Conservation (phyloP, 2,797 vertebrate genomes). For the Octomys mimax region DNA sequence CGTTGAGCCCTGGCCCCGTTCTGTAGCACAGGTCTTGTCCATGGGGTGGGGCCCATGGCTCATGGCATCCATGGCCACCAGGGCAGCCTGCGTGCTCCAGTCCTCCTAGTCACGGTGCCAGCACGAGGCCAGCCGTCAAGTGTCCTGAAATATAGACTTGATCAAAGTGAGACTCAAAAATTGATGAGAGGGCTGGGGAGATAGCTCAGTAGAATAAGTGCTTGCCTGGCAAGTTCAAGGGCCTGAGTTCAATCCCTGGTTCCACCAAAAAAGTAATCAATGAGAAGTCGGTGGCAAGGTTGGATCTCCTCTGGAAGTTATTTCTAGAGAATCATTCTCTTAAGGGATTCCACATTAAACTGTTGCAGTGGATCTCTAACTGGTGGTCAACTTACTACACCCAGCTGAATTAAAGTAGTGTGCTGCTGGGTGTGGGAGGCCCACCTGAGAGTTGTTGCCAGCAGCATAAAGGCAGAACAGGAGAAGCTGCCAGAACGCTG, state of each 20-base stretch:
- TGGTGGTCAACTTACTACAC: too few relatives aligned
- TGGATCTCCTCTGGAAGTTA: slow-evolving; percentile 43
- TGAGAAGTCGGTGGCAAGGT: not conserved
- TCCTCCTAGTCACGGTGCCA: not conserved
- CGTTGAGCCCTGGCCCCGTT: not conserved
- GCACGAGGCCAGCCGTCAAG: not conserved
- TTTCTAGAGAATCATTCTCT: slow-evolving; percentile 50
- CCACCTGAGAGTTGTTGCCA: too few relatives aligned
- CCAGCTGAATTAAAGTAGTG: too few relatives aligned
- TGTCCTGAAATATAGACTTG: not conserved
- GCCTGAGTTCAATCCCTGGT: too few relatives aligned
- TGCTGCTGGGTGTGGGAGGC: too few relatives aligned
- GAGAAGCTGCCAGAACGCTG: too few relatives aligned
- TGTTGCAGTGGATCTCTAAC: too few relatives aligned
- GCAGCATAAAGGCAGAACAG: too few relatives aligned
- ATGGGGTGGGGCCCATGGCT: not conserved
- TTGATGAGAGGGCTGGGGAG: too few relatives aligned
- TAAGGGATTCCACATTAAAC: not conserved
- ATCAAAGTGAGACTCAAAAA: slow-evolving; percentile 37
- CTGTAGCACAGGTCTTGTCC: slow-evolving; percentile 12
- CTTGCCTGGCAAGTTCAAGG: too few relatives aligned
- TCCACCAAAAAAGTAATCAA: not conserved
- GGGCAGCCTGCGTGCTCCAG: not conserved
- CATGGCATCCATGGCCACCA: not conserved
- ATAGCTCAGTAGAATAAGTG: too few relatives aligned